Evolutionary conservation across 2,888 invertebrate species (phyloP), one percentile per base, ranked within the genome.

Genomic region (Polymixis lichenea): DNA sequence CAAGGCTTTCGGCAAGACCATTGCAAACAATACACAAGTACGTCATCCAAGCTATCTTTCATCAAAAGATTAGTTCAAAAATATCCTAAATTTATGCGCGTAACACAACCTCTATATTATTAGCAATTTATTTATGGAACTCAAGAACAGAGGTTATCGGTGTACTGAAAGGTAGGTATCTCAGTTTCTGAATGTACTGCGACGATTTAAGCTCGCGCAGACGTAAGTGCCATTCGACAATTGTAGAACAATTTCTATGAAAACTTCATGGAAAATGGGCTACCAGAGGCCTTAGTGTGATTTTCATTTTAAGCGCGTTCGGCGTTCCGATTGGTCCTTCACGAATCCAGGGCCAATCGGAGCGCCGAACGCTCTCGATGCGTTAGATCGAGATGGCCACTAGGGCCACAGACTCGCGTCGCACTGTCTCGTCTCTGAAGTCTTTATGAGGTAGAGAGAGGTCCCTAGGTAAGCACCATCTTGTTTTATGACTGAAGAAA

Each of bases 71-170:
- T 13, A 32, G 13, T 67, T 56, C 28, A 25, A 55, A 78, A 74
- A 53, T 68, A 74, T 68, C 0, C 25, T 32, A 64, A 74, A 70
- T 32, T 1, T 61, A 80, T 80, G 79, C 69, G 25, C 79, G 79
- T 80, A 49, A 38, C 25, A 25, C 11, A 70, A 70, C 43, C 55
- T 66, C 22, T 60, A 19, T 19, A 49, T 46, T 65, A 51, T 49
- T 60, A 28, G 28, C 17, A 38, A 28, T 46, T 65, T 69, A 69
- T 79, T 69, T 79, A 65, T 43, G 43, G 53, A 28, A 65, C 25
- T 38, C 7, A 22, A 38, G 58, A 28, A 38, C n/a, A 78, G n/a
- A 78, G 51, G 64, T 77, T 77, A 72, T 77, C 77, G 1, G 32
- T 32, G 15, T 25, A 75, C 70, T 55, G 61, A 13, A 51, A 25